Evolutionary conservation across 2,888 invertebrate species (phyloP), one percentile per base, ranked within the genome.

Genomic region (Cephus spinipes): DNA sequence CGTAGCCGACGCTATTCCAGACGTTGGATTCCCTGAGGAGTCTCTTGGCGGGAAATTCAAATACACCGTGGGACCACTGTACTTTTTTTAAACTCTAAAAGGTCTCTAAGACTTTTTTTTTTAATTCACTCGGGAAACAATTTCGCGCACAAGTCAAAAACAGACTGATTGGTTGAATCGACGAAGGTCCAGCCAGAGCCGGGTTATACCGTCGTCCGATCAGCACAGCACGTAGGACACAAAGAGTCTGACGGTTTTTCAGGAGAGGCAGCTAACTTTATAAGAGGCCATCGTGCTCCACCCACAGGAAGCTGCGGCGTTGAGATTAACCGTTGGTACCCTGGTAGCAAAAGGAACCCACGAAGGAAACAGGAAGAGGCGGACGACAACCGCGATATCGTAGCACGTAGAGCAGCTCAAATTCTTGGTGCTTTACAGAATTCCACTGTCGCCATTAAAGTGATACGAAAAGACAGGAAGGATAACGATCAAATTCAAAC

Each of bases 291-390:
- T 76, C 31, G 75, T 78, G 78, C 81, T 81, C 83, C 85, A 82
- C 85, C 86, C 85, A 89, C 90, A 88, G 89, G 89, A 90, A 86
- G 86, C 83, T 85, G 88, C 77, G 89, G 88, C 82, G 82, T 82
- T 81, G 78, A 88, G 88, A 88, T 88, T 87, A 88, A 80, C 83
- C 80, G 73, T 69, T 71, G 32, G 71, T 31, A 33, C 71, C 71
- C 32, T 71, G 71, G 71, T 71, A 71, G 71, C 31, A 30, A 71
- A 30, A 31, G 32, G 71, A 32, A 11, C 11, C 31, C 71, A 78
- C 77, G 81, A 81, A 88, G 88, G 89, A 90, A 90, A 89, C 89
- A 89, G 90, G 90, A 90, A 89, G 89, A 88, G 90, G 89, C 88
- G 89, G 89, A 23, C 30, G 74, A 23, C n/a, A 71, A 74, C 74